Conservation (phyloP, 2,113 vertebrate genomes). For the Apistogramma diplotaenia region DNA sequence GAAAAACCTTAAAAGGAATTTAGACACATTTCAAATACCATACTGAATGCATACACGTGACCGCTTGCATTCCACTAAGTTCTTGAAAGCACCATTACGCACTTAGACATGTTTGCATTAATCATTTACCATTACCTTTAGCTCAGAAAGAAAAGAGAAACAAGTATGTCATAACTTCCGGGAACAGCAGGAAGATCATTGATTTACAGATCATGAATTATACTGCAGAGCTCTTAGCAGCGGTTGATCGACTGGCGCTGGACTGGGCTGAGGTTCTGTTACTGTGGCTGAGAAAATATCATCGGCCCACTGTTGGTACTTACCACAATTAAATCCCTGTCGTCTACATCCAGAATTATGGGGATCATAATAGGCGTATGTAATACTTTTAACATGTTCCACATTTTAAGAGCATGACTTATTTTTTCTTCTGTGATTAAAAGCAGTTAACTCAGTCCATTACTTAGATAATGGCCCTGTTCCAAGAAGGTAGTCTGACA, state of each 20-base stretch:
- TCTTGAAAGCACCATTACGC: neutral
- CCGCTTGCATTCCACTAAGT: neutral
- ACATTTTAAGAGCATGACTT: neutral
- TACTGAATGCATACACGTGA: slow-evolving; percentile 15
- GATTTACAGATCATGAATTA: no score
- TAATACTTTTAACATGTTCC: neutral
- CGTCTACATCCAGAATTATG: neutral
- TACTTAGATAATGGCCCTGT: neutral
- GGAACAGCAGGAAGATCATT: neutral
- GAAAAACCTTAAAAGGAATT: neutral
- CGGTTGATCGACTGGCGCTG: no score
- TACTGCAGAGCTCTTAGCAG: no score
- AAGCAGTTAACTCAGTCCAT: neutral
- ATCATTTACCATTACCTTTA: neutral
- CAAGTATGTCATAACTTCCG: neutral
- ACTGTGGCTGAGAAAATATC: no score
- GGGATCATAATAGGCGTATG: neutral
- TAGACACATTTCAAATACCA: neutral
- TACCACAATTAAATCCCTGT: neutral
- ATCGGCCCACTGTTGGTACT: no score
- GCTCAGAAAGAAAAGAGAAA: neutral
- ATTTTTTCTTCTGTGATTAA: neutral
- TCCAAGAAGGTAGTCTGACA: no score
- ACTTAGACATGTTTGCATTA: neutral
- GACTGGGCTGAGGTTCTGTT: no score